A percentile compares a stretch with the other conserved stretches of the same genome.
phyloP scores from a whole-genome alignment of 2,888 invertebrate genomes.

The Quadroppia sp. region DNA sequence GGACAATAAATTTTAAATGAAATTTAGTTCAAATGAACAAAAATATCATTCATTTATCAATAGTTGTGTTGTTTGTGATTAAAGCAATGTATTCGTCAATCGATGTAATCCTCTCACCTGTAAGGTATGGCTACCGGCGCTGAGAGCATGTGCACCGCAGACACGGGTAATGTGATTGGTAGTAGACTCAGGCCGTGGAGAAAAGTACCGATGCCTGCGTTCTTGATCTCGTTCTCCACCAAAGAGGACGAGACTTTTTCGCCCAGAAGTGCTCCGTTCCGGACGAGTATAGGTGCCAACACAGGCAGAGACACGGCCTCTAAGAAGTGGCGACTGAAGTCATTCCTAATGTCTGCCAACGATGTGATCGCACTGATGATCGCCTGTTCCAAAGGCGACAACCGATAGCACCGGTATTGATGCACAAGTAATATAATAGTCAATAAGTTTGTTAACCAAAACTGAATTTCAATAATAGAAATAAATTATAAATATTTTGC shows the following conservation, averaged over 20 bases:
- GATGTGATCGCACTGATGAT: slow-evolving; percentile 27
- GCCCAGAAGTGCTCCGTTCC: slow-evolving; percentile 22
- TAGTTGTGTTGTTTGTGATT: too few species aligned
- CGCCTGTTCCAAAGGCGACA: slow-evolving; percentile 12
- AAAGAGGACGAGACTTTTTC: not conserved
- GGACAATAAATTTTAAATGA: not conserved
- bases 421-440: not conserved
- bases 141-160: slow-evolving; percentile 17
- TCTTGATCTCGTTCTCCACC: slow-evolving; percentile 8
- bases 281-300: slow-evolving; percentile 30
- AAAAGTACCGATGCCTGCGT: slow-evolving; percentile 19
- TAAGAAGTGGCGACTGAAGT: slow-evolving; percentile 19
- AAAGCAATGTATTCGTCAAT: not conserved
- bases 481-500: not conserved
- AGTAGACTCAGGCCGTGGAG: slow-evolving; percentile 26
- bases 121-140: slow-evolving; percentile 34
- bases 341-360: not conserved
- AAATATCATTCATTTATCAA: too few species aligned
- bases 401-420: not conserved
- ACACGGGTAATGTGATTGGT: slow-evolving; percentile 25
- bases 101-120: not conserved
- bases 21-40: not conserved
- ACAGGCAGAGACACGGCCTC: slow-evolving; percentile 26
- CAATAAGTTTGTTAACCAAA: slow-evolving; percentile 6
- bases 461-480: not conserved